Base-by-base conservation (phyloP, 2,113 vertebrate species). In the Pogonocichla stellata region DNA sequence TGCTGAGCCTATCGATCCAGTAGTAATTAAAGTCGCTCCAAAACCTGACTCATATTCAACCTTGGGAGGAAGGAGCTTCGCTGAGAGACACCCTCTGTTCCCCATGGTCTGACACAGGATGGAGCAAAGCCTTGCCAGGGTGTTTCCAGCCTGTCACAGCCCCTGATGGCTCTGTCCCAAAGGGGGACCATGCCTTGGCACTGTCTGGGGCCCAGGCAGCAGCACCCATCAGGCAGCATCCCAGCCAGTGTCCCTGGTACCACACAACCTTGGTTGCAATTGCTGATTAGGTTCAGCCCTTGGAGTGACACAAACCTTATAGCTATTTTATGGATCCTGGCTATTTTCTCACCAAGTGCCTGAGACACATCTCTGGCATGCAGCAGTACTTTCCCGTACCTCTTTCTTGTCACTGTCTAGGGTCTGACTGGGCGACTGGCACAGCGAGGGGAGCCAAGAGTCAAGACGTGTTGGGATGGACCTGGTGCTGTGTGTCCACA, bases 31-130 rank as follows among this genome's bases (percentile, higher is more conserved):
- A 96, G 92, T 93, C 17, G 3, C 92, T 97, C 87, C 96, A 96
- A 96, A 97, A 89, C 90, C 95, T 96, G 96, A 96, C 95, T 97
- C 95, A 93, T 62, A 94, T 95, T 97, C 95, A 97, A 95, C 93
- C 93, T 92, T 96, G 92, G 28, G 48, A 95, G 51, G 74, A 94
- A 90, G 91, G 82, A 84, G 70, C 73, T 82, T 79, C n/a, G 45
- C 65, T 70, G 58, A 96, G 89, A 94, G 88, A 86, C 69, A 70
- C 79, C 56, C 77, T 91, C 70, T 51, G 45, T 54, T 89, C 53
- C 40, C 50, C 8, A 1, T 5, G 19, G 0, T 2, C 58, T 2
- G 6, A 53, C 53, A 56, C 17, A 48, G 24, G 11, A 2, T 11
- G 26, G 28, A 78, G 43, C 18, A 83, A 50, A 48, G 34, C 31